Evolutionary conservation across 2,113 vertebrate genomes (phyloP).

Genomic region (Acanthochromis polyacanthus): DNA sequence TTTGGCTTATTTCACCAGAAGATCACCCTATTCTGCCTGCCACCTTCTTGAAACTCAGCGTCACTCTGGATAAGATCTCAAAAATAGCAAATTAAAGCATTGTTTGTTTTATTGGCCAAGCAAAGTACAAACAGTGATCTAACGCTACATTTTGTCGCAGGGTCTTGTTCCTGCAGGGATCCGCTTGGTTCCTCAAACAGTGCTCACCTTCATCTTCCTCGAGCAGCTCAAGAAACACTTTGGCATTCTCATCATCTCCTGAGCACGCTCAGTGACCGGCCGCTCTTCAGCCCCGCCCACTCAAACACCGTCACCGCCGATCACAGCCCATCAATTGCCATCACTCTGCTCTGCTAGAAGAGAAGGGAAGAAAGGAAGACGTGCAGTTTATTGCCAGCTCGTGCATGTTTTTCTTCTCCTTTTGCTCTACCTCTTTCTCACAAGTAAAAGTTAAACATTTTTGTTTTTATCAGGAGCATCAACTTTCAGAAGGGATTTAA

Average conservation of each 20-base stretch:
- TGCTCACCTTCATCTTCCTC: slow-evolving; percentile 92
- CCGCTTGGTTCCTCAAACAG: slow-evolving; percentile 90
- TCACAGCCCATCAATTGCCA: background rate
- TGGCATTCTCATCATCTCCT: slow-evolving; percentile 87
- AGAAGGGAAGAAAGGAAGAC: slow-evolving; percentile 28
- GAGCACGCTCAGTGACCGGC: slow-evolving; percentile 39
- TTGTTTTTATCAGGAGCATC: background rate
- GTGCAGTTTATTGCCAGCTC: background rate
- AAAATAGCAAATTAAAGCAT: no score
- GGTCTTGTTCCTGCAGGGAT: slow-evolving; percentile 91
- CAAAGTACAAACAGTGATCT: background rate
- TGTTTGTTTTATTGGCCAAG: no score
- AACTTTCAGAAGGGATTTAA: background rate
- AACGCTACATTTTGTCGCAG: slow-evolving; percentile 70
- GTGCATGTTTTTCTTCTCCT: slow-evolving; percentile 24
- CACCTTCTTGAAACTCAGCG: no score
- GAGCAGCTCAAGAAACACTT: slow-evolving; percentile 92
- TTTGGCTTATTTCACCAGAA: no score
- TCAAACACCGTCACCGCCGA: background rate
- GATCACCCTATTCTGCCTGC: no score
- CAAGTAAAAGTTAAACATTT: background rate
- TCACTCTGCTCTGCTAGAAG: slow-evolving; percentile 5
- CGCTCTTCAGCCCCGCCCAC: no score
- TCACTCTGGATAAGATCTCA: no score
- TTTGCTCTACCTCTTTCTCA: slow-evolving; percentile 57